A percentile compares a stretch with the other conserved stretches of the same genome.
Evolutionary conservation across 53 echinoderm and acorn worm genomes (phyloP).

Genomic region (Apostichopus leukothele): DNA sequence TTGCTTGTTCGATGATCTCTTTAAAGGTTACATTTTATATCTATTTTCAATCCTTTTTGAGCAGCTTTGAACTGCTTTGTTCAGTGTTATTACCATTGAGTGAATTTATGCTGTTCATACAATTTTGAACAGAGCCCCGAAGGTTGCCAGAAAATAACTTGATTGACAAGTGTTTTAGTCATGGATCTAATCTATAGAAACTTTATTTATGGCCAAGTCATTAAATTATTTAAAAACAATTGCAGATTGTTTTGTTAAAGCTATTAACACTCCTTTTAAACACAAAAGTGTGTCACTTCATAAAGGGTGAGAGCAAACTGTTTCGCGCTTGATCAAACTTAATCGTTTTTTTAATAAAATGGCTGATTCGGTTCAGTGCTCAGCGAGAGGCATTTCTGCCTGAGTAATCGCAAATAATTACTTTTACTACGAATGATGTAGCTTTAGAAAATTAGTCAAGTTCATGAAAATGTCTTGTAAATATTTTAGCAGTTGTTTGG

Average conservation of each 20-base stretch:
- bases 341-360: not conserved
- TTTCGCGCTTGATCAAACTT: not conserved
- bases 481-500: too few relatives aligned
- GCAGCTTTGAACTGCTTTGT: too few relatives aligned
- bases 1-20: too few relatives aligned
- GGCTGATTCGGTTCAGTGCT: not conserved
- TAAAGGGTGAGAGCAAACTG: not conserved
- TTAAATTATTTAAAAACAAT: not conserved
- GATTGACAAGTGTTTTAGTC: too few relatives aligned
- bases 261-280: not conserved
- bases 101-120: too few relatives aligned
- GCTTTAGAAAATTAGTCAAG: too few relatives aligned
- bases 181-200: not conserved
- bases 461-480: too few relatives aligned
- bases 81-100: too few relatives aligned
- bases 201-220: not conserved
- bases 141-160: too few relatives aligned
- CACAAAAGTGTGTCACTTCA: not conserved
- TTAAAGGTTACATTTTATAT: too few relatives aligned
- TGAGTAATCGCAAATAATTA: not conserved
- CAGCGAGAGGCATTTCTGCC: not conserved
- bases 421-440: not conserved
- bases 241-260: not conserved
- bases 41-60: too few relatives aligned
- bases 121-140: too few relatives aligned